These are phyloP conservation scores for Nephotettix cincticeps DNA, from an alignment of 1,140 invertebrate genomes.

Conservation along the genomic window DNA sequence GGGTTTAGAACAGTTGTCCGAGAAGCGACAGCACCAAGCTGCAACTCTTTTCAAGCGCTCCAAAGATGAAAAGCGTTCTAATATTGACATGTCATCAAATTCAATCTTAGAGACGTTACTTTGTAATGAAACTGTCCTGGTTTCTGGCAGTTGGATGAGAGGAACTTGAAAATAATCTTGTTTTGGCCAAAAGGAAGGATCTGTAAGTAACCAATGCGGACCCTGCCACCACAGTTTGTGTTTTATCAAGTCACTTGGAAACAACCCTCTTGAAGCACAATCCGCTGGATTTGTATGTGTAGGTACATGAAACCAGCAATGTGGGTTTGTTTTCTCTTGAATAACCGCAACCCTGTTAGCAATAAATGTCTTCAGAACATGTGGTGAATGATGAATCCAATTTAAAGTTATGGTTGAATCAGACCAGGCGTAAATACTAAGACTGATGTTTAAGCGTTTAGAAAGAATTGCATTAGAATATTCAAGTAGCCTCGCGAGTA, in stretches of 20 bases:
- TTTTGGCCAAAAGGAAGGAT: no score
- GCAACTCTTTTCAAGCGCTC: no score
- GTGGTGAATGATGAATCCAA: background rate
- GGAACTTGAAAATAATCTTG: no score
- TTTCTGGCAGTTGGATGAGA: no score
- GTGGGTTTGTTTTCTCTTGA: background rate
- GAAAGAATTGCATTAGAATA: background rate
- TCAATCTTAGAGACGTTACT: no score
- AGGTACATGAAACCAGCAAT: background rate
- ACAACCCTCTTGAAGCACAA: background rate
- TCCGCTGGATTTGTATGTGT: background rate
- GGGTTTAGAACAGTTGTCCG: no score
- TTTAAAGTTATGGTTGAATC: background rate
- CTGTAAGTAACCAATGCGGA: conserved; percentile 20
- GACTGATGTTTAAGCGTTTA: no score
- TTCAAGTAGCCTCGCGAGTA: background rate
- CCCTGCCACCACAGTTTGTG: conserved; percentile 32
- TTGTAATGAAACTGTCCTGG: no score
- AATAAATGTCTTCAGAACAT: background rate
- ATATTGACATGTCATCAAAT: no score
- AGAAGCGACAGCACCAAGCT: no score
- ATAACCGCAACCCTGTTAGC: background rate
- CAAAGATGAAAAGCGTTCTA: no score
- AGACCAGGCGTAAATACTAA: background rate
- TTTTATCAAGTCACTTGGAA: background rate